Base-by-base conservation (phyloP, 64 coral and sea anemone genomes). In the Pocillopora damicornis region DNA sequence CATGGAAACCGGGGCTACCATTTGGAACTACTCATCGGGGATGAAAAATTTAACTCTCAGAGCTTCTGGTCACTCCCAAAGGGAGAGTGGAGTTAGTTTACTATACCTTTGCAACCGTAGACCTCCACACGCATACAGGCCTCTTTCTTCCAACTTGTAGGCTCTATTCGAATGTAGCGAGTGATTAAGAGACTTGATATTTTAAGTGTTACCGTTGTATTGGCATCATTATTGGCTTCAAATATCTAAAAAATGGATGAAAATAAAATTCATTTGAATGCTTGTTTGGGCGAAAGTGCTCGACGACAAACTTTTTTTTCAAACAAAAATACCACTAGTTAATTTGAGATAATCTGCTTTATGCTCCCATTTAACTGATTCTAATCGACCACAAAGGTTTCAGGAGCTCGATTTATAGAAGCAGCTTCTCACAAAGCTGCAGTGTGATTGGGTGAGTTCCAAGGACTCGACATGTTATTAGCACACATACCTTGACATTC, bases 71-170 rank as follows among this genome's bases (percentile, higher is more conserved):
- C 75, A 77, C 57, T 15, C 67, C 67, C 22, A 20, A 23, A 11
- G 20, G 67, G n/a, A 23, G 25, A 11, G 67, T 9, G 25, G 67
- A 18, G 18, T 11, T 73, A 77, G 16, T 15, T 18, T 77, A 58
- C 16, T 58, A 11, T 77, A 88, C 87, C 87, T 88, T 77, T 79
- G 38, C 87, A 78, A 11, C 87, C 87, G 38, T 78, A 88, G 15
- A 88, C 64, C 20, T 88, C 86, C 13, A 88, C 86, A 38, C 74
- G 30, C 74, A 77, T 37, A 12, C 25, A 37, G 5, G 22, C 11
- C 6, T 14, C 17, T 20, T 37, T 59, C 45, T 78, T 22, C 26
- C 37, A 88, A 22, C 4, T 42, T 34, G 18, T 23, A 42, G 87
- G 14, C 13, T 62, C 37, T 15, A 88, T 78, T 64, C 75, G 25